Percentiles rank a stretch among this genome's conserved stretches.
Conservation (phyloP, 2,113 vertebrate species). For the Rhinopomastus cyanomelas region DNA sequence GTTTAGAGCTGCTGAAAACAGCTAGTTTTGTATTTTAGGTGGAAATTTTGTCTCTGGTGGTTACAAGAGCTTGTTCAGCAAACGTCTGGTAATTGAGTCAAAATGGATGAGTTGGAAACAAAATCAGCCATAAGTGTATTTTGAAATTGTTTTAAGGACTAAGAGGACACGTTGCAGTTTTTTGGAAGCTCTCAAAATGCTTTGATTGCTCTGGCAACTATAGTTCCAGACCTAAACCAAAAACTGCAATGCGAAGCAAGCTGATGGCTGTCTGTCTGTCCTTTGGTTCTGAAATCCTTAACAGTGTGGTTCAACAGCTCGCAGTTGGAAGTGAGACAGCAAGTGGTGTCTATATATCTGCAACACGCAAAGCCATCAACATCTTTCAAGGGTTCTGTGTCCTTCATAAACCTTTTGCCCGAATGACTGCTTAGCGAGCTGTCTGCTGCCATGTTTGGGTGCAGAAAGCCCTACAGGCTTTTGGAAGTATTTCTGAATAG, state of each 20-base stretch:
- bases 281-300: background rate
- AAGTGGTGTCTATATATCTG: background rate
- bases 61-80: background rate
- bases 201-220: background rate
- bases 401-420: background rate
- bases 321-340: rapidly evolving
- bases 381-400: background rate
- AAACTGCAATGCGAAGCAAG: background rate
- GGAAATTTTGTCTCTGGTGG: background rate
- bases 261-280: background rate
- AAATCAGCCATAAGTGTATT: background rate
- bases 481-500: background rate
- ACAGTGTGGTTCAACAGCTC: background rate
- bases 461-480: background rate
- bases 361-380: background rate
- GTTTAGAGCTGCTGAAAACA: background rate
- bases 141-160: background rate
- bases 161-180: background rate
- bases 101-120: background rate
- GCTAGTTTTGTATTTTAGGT: background rate
- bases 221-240: background rate
- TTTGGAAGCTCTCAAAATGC: background rate
- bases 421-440: background rate
- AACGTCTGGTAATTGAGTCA: background rate
- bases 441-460: background rate